Percentiles rank a stretch among this genome's conserved stretches.
phyloP scores from a whole-genome alignment of 2,113 vertebrate genomes.

The Eclectus roratus region DNA sequence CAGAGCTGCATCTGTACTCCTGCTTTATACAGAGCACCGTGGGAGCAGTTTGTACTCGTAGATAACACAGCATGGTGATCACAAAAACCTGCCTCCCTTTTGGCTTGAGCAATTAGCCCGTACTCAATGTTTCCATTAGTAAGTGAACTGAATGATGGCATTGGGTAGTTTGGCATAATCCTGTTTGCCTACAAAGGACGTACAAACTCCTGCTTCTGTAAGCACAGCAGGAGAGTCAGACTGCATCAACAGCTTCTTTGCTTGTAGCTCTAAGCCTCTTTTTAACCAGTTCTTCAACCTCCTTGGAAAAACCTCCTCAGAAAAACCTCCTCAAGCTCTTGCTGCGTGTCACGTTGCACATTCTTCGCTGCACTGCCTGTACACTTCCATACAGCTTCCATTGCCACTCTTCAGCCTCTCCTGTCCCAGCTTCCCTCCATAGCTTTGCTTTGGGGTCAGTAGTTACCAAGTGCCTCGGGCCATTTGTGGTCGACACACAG shows the following conservation, averaged over 20 bases:
- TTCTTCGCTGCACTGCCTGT: fast-evolving
- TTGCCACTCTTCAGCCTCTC: background rate
- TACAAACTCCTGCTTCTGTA: background rate
- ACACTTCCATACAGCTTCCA: background rate
- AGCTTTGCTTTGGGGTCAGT: background rate
- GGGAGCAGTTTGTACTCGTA: background rate
- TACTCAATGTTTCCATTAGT: constrained; percentile 20
- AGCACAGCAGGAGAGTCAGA: constrained; percentile 26
- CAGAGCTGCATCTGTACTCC: background rate
- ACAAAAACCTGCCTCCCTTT: background rate
- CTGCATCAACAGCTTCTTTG: constrained; percentile 6
- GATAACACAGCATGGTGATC: background rate
- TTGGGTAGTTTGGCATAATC: constrained; percentile 35
- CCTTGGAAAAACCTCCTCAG: background rate
- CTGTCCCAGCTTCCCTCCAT: background rate
- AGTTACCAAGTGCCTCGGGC: background rate
- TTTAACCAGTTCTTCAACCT: constrained; percentile 26
- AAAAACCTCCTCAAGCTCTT: background rate
- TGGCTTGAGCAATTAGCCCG: background rate
- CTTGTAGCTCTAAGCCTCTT: background rate
- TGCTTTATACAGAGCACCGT: background rate
- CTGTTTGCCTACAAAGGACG: constrained; percentile 25
- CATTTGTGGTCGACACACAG: background rate
- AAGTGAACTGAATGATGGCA: background rate
- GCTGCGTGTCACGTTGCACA: background rate